phyloP scores from a whole-genome alignment of 2,888 invertebrate genomes.

The Apoderus coryli region DNA sequence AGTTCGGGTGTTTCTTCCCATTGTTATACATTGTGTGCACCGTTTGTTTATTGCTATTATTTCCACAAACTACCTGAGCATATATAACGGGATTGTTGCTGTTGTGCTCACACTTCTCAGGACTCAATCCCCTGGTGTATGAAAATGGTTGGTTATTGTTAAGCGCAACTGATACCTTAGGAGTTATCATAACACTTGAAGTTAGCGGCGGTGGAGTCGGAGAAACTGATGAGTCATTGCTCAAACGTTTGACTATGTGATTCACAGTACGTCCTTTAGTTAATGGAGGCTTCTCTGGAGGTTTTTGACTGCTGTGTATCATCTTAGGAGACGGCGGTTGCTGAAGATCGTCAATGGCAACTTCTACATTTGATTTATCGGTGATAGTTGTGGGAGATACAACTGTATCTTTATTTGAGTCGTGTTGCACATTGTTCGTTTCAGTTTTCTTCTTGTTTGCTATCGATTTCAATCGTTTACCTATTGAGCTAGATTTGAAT shows the following conservation, averaged over 20 bases:
- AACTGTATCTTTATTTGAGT: conserved; percentile 6
- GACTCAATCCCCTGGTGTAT: conserved; percentile 48
- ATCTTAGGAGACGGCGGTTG: conserved; percentile 36
- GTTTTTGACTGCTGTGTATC: conserved; percentile 60
- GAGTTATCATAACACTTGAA: conserved; percentile 39
- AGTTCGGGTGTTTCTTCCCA: conserved; percentile 38
- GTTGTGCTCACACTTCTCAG: conserved; percentile 25
- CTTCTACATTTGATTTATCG: not conserved
- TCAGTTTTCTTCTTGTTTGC: conserved; percentile 20
- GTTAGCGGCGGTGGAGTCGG: conserved; percentile 50
- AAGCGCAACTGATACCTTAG: conserved; percentile 43
- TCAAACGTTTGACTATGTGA: conserved; percentile 60
- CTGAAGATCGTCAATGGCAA: conserved; percentile 34
- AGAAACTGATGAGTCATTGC: conserved; percentile 53
- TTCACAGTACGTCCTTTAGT: conserved; percentile 62
- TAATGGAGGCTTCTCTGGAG: conserved; percentile 50
- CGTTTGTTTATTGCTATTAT: conserved; percentile 34
- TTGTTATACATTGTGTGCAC: conserved; percentile 37
- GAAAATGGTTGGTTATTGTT: conserved; percentile 72
- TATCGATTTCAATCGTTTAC: conserved; percentile 24
- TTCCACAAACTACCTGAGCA: conserved; percentile 53
- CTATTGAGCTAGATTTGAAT: conserved; percentile 21
- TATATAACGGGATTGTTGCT: conserved; percentile 48
- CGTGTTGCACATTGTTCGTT: conserved; percentile 11
- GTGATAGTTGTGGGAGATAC: conserved; percentile 23